Base-by-base conservation (phyloP, 2,888 invertebrate genomes). In the Megastigmus dorsalis region DNA sequence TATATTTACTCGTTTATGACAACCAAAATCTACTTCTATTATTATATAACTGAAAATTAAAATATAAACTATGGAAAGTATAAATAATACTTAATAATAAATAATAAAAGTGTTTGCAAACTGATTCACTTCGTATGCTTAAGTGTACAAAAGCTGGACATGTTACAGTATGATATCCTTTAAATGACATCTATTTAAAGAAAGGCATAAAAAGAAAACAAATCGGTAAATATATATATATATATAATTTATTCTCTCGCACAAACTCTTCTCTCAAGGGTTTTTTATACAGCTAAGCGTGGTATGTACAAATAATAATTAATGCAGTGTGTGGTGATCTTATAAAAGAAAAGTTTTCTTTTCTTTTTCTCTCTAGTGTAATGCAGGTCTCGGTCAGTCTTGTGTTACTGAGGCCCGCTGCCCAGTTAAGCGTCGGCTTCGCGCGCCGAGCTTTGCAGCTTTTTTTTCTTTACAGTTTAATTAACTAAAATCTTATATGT, bases 381-480 rank as follows among this genome's bases (percentile, higher is more conserved):
- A 87, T 87, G 87, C 85, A 86, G 86, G 85, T 87, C 85, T 87
- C 85, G 82, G 83, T 87, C 87, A 87, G 87, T 87, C 87, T 86
- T 87, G 81, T 82, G 81, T 86, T 85, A 67, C 85, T 80, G 85
- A 85, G 84, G 83, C 85, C 84, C 74, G 55, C 65, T 65, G 73
- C 76, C 55, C 48, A 72, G 26, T 70, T n/a, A 60, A 28, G 50
- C 45, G 18, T 13, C 62, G 66, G 66, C 69, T 38, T 55, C 65
- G 45, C 38, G 20, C 10, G 54, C 65, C 69, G 26, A 69, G 23
- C 68, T 65, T 76, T 20, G 65, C 73, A 66, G 73, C 66, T 54
- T 70, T n/a, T 59, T 38, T 55, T 54, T 62, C 18, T 60, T 33
- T 28, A 30, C 10, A 48, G 15, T 62, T 15, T 43, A 52, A 52